Evolutionary conservation across 2,888 invertebrate genomes (phyloP).

Genomic region (Periphyllus acericola): DNA sequence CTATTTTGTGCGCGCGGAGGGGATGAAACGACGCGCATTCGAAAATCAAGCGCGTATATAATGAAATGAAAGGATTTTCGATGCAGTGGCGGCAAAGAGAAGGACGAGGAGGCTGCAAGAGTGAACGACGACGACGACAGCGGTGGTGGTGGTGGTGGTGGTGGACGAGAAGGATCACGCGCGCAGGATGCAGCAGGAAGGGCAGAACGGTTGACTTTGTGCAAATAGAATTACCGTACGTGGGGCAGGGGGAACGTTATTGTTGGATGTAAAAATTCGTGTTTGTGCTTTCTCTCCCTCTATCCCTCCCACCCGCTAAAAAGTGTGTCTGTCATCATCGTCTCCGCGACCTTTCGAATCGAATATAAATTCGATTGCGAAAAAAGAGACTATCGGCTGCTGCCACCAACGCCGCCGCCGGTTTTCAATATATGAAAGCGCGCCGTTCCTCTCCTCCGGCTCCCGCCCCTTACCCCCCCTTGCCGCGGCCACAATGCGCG

Average conservation of each 20-base stretch:
- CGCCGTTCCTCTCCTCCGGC: neutral
- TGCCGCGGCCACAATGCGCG: neutral
- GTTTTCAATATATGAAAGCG: neutral
- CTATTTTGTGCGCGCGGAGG: neutral
- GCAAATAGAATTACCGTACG: conserved; percentile 46
- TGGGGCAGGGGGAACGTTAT: neutral
- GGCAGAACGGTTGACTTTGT: conserved; percentile 33
- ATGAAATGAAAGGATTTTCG: conserved; percentile 23
- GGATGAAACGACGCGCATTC: neutral
- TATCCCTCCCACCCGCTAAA: too few species aligned
- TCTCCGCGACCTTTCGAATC: neutral
- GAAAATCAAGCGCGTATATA: conserved; percentile 22
- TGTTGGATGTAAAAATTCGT: conserved; percentile 32
- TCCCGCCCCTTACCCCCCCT: too few species aligned
- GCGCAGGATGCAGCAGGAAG: neutral
- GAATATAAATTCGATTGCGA: conserved; percentile 45
- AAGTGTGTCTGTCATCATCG: neutral
- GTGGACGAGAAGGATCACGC: neutral
- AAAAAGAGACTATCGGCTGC: neutral
- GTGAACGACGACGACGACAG: neutral
- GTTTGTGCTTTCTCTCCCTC: neutral
- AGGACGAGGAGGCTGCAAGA: neutral
- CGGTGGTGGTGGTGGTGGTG: neutral
- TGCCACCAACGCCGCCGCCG: neutral
- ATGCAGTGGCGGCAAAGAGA: neutral